phyloP scores from a whole-genome alignment of 1,140 invertebrate species.

The Laupala kohalensis region DNA sequence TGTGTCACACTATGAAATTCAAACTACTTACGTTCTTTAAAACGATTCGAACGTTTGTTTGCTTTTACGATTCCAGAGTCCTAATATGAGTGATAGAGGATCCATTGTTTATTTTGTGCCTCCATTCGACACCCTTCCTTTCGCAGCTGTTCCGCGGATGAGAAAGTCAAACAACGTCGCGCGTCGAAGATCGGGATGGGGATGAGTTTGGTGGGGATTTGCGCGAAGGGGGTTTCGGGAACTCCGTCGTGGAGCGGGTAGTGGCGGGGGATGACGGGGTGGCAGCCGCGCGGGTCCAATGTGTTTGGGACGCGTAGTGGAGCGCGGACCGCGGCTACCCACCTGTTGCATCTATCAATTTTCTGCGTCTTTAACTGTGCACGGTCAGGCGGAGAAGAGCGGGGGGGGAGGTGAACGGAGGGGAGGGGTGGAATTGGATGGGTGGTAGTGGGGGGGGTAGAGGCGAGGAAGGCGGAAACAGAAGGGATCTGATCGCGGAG shows the following conservation, averaged over 20 bases:
- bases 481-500: neutral
- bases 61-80: too few species aligned
- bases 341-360: neutral
- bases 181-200: neutral
- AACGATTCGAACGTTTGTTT: too few species aligned
- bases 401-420: too few species aligned
- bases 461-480: neutral
- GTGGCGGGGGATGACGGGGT: neutral
- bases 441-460: too few species aligned
- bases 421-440: neutral
- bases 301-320: neutral
- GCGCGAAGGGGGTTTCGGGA: too few species aligned
- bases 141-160: neutral
- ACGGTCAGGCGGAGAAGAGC: neutral
- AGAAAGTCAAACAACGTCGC: too few species aligned
- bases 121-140: too few species aligned
- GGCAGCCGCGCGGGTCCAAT: neutral
- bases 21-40: too few species aligned
- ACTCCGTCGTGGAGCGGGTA: neutral
- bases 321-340: neutral
- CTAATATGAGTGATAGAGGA: too few species aligned
- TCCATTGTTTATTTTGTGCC: too few species aligned
- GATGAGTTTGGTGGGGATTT: too few species aligned
- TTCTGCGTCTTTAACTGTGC: neutral
- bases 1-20: too few species aligned